Evolutionary conservation across 2,888 invertebrate genomes (phyloP), one percentile per base, ranked within the genome.

Genomic region (Ophion obscuratus): DNA sequence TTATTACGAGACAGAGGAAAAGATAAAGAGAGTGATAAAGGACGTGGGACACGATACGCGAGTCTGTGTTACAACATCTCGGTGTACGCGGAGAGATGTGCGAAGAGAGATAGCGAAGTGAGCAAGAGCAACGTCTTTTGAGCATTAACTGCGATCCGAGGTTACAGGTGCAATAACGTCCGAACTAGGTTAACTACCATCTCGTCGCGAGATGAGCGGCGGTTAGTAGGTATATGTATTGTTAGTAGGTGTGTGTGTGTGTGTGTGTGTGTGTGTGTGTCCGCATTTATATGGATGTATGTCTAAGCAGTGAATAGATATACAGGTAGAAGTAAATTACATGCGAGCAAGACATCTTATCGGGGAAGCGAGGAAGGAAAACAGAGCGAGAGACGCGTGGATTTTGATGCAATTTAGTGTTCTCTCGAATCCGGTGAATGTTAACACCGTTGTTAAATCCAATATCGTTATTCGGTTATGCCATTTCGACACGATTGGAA

Each of bases 161-260:
- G 82, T 79, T 85, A 82, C 82, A 85, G 79, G 75, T 75, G 85
- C 79, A 82, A 82, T 82, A 85, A 85, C 79, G 75, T 66, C 75
- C 68, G 27, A 85, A 85, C 79, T 82, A 61, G 82, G 82, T 85
- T 67, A 85, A 85, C 79, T 82, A 81, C 78, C 68, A 74, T 57
- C 57, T 44, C 31, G 70, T 47, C 70, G 71, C 66, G 47, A 66
- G 70, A 79, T 59, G 73, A 36, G 73, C 64, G 73, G 57, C n/a
- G 73, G 61, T 68, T 27, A 62, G 31, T 79, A 36, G 31, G 68
- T 68, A 20, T 61, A 44, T 24, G 31, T 31, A 31, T 31, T 31
- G 31, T 31, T 31, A 4, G 31, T 31, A 31, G 4, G 31, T 31
- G 31, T 31, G 14, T 20, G 27, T 17, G 36, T 59, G 20, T 62